Conservation (phyloP, 2,888 invertebrate species). For the Eurytoma adleriae region DNA sequence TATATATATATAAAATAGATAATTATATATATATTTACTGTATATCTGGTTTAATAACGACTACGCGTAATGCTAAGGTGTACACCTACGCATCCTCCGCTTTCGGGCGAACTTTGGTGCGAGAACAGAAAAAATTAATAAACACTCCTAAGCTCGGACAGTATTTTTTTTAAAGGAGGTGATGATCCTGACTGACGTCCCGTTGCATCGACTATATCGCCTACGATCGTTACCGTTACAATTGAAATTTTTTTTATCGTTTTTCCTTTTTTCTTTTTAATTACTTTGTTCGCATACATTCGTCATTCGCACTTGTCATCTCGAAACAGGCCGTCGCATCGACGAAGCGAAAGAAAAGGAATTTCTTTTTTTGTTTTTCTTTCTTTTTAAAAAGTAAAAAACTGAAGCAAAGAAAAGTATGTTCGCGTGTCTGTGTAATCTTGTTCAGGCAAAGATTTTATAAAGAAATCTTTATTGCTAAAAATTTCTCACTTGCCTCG, state of each 20-base stretch:
- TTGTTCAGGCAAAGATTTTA: background rate
- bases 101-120: slow-evolving; percentile 53
- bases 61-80: slow-evolving; percentile 53
- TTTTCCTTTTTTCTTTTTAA: slow-evolving; percentile 38
- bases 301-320: slow-evolving; percentile 7
- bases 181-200: slow-evolving; percentile 56
- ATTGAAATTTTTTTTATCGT: slow-evolving; percentile 39
- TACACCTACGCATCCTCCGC: slow-evolving; percentile 52
- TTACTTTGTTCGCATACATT: slow-evolving; percentile 16
- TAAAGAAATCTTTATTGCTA: slow-evolving; percentile 35
- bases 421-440: slow-evolving; percentile 10
- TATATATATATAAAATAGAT: slow-evolving; percentile 50
- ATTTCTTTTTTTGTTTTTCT: slow-evolving; percentile 1
- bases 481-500: slow-evolving; percentile 30
- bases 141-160: slow-evolving; percentile 43
- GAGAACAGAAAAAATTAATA: slow-evolving; percentile 36
- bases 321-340: background rate
- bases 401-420: slow-evolving; percentile 34
- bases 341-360: slow-evolving; percentile 47
- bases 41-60: slow-evolving; percentile 46
- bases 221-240: slow-evolving; percentile 54
- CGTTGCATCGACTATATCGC: slow-evolving; percentile 45
- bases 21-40: slow-evolving; percentile 44
- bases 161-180: background rate
- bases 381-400: slow-evolving; percentile 19